Evolutionary conservation across 2,113 vertebrate genomes (phyloP).

Genomic region (Cryptoleucopteryx plumbea): DNA sequence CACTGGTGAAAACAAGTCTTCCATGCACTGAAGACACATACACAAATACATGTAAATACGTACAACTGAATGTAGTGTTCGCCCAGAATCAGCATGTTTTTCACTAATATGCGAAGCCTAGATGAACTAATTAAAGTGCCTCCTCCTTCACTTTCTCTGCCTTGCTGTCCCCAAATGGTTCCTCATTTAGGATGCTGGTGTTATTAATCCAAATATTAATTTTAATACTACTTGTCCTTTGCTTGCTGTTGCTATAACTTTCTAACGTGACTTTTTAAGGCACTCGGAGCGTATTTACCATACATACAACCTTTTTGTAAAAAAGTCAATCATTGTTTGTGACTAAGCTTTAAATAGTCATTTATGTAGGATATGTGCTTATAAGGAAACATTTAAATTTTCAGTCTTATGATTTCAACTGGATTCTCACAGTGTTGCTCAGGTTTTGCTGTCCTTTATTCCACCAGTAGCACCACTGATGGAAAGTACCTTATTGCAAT

Average conservation of each 20-base stretch:
- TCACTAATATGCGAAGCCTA: not conserved
- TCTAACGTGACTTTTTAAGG: not conserved
- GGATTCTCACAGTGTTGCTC: not conserved
- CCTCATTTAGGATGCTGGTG: not conserved
- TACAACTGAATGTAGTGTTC: not conserved
- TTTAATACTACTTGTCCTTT: not conserved
- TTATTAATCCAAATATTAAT: not conserved
- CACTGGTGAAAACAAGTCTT: not conserved
- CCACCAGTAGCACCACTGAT: not conserved
- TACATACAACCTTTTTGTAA: not conserved
- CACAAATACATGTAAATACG: not conserved
- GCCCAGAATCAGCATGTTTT: not conserved
- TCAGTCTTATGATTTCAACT: not conserved
- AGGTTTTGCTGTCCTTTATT: not conserved
- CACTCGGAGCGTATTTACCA: not conserved
- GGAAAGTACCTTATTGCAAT: not conserved
- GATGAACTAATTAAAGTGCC: not conserved
- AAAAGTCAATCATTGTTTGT: not conserved
- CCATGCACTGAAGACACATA: not conserved
- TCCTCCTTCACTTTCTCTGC: not conserved
- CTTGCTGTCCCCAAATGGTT: not conserved
- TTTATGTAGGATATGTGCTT: not conserved
- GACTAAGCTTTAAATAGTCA: not conserved
- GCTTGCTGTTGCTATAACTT: not conserved
- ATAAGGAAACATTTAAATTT: not conserved